phyloP scores from a whole-genome alignment of 2,888 invertebrate genomes.

The Piscicola geometra region DNA sequence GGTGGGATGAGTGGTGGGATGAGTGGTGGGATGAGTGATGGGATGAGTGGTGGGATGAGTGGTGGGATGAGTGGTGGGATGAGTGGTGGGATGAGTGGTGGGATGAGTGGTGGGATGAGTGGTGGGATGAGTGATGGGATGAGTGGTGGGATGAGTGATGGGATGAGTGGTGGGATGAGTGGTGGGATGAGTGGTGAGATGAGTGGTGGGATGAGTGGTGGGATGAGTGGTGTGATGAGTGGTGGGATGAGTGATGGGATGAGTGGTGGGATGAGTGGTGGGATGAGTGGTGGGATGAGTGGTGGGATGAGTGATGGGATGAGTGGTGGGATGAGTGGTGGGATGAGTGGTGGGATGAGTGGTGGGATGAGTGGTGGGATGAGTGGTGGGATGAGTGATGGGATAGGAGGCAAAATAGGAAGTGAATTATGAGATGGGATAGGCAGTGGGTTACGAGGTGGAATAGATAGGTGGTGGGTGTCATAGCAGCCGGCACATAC shows the following conservation, averaged over 20 bases:
- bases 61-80: too few species aligned
- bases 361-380: too few species aligned
- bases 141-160: too few species aligned
- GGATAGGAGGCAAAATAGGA: neutral
- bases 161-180: too few species aligned
- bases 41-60: neutral
- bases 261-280: neutral
- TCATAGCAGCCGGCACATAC: conserved; percentile 61
- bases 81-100: too few species aligned
- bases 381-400: neutral
- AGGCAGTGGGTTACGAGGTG: neutral
- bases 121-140: neutral
- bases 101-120: neutral
- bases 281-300: neutral
- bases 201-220: too few species aligned
- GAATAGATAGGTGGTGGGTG: neutral
- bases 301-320: neutral
- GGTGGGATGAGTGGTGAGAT: too few species aligned
- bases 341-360: neutral
- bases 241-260: neutral
- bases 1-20: too few species aligned
- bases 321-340: neutral
- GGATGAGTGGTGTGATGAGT: neutral
- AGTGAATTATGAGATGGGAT: neutral
- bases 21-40: neutral